Conservation (phyloP, 2,113 vertebrate species). For the Sylvietta virens region DNA sequence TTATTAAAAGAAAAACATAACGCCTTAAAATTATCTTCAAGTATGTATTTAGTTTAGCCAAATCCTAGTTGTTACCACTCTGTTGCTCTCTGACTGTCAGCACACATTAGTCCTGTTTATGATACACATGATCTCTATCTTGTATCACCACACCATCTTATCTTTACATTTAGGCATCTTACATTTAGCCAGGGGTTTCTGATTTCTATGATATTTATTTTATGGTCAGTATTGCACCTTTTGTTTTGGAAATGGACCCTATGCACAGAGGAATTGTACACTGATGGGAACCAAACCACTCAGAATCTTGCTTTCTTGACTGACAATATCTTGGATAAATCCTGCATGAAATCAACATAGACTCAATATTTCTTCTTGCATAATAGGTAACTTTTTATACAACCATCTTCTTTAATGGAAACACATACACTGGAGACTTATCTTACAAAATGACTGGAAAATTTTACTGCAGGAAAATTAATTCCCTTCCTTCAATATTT, state of each 20-base stretch:
- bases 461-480: constrained; percentile 59
- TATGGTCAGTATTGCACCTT: neutral
- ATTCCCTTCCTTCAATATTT: constrained; percentile 63
- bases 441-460: constrained; percentile 56
- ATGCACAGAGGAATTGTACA: neutral
- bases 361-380: neutral
- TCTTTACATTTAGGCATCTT: neutral
- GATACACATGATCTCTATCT: rapidly evolving
- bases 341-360: constrained; percentile 15
- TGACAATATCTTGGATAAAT: constrained; percentile 25
- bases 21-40: neutral
- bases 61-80: neutral
- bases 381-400: constrained; percentile 20
- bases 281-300: neutral
- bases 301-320: neutral
- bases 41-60: neutral
- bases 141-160: neutral
- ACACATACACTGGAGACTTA: constrained; percentile 32
- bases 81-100: neutral
- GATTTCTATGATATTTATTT: neutral
- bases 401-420: constrained; percentile 50
- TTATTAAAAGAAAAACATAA: neutral
- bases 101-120: neutral
- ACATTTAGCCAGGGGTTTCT: neutral
- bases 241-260: neutral